These are phyloP conservation scores for Nemapogon koenigi DNA, from an alignment of 2,888 invertebrate species.

Conservation along the genomic window DNA sequence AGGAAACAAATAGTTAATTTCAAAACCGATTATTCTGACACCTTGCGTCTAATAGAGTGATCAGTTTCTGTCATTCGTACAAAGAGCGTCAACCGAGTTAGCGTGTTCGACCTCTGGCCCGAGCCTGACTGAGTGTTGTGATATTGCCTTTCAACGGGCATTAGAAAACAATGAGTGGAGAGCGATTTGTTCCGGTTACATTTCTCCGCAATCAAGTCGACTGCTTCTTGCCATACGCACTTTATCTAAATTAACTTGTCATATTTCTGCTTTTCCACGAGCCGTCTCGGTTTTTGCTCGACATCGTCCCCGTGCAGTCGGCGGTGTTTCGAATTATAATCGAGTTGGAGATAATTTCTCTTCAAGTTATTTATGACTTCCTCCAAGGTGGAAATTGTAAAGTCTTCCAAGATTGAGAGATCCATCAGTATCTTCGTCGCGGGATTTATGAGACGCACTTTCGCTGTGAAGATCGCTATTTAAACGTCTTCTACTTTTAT, in stretches of 20 bases:
- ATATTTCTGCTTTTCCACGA: slow-evolving; percentile 42
- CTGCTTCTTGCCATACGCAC: slow-evolving; percentile 25
- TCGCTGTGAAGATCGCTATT: slow-evolving; percentile 28
- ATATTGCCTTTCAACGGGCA: slow-evolving; percentile 5
- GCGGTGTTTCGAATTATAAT: slow-evolving; percentile 29
- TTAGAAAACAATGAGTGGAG: slow-evolving; percentile 7
- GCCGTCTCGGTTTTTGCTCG: slow-evolving; percentile 14
- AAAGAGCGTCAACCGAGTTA: too few relatives aligned
- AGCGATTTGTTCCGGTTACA: slow-evolving; percentile 40
- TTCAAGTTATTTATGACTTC: slow-evolving; percentile 25
- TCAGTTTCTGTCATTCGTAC: too few relatives aligned
- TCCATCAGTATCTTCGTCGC: slow-evolving; percentile 12
- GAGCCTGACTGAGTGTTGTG: slow-evolving; percentile 2
- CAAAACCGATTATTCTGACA: too few relatives aligned
- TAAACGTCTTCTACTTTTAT: slow-evolving; percentile 29
- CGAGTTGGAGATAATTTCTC: slow-evolving; percentile 30
- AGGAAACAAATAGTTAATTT: too few relatives aligned
- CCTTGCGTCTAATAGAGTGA: too few relatives aligned
- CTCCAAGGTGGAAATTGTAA: slow-evolving; percentile 17
- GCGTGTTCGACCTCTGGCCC: slow-evolving; percentile 1
- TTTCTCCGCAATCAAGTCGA: slow-evolving; percentile 37
- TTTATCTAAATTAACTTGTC: slow-evolving; percentile 55
- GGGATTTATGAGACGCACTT: slow-evolving; percentile 5
- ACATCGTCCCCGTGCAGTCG: slow-evolving; percentile 11
- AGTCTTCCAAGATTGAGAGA: slow-evolving; percentile 1